Conservation (phyloP, 1,140 invertebrate genomes). For the Bombus pyrosoma region DNA sequence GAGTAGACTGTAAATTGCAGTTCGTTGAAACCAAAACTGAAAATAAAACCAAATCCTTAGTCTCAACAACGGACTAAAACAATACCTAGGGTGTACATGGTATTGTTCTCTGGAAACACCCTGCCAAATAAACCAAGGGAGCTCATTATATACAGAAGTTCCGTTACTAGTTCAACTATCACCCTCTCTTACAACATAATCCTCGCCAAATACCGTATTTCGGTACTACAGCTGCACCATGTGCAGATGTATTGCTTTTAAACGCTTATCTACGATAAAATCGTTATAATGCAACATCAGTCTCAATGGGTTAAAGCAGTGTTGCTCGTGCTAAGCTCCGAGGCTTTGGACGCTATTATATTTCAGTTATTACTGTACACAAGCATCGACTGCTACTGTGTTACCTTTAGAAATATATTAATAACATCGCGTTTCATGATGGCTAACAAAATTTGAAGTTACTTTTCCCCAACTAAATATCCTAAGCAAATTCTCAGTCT, state of each 20-base stretch:
- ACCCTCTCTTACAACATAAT: conserved; percentile 10
- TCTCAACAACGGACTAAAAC: neutral
- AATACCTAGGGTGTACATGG: neutral
- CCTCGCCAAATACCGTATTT: conserved; percentile 1
- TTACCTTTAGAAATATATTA: neutral
- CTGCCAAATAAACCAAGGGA: conserved; percentile 8
- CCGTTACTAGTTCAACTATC: neutral
- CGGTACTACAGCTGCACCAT: neutral
- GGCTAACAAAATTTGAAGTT: neutral
- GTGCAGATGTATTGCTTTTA: neutral
- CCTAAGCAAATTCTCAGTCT: no score
- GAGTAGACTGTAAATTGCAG: neutral
- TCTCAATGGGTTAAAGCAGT: neutral
- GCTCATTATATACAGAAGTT: conserved; percentile 15
- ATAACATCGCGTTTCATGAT: neutral
- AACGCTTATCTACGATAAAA: conserved; percentile 12
- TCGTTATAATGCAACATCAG: neutral
- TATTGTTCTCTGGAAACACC: conserved; percentile 4
- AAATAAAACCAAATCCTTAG: neutral
- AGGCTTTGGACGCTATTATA: no score
- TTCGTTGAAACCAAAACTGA: no score
- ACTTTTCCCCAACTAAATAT: no score
- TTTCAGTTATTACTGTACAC: neutral
- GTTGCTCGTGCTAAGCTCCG: neutral
- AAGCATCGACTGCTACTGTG: neutral